These are phyloP conservation scores for Tachysurus vachellii DNA, from an alignment of 2,113 vertebrate genomes.

Conservation along the genomic window DNA sequence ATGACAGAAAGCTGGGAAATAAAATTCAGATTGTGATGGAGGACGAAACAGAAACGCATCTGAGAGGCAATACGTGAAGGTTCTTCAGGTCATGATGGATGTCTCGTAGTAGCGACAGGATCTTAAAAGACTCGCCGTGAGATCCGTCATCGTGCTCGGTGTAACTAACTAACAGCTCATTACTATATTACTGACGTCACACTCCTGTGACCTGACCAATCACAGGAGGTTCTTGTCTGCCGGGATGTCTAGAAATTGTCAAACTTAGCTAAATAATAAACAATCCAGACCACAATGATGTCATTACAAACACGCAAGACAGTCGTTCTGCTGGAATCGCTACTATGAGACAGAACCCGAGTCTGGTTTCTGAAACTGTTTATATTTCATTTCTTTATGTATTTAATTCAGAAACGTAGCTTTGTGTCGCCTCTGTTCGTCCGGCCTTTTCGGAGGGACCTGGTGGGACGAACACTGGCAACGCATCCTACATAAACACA, in stretches of 20 bases:
- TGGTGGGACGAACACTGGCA: constrained; percentile 66
- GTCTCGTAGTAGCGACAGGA: constrained; percentile 14
- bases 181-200: neutral
- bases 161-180: neutral
- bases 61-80: neutral
- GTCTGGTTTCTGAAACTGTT: constrained; percentile 65
- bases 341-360: constrained; percentile 53
- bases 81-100: neutral
- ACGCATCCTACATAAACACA: constrained; percentile 55
- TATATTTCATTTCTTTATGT: constrained; percentile 61
- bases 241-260: neutral
- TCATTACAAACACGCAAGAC: neutral
- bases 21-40: neutral
- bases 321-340: neutral
- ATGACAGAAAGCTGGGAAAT: constrained; percentile 19
- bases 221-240: neutral
- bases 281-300: neutral
- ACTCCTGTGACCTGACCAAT: neutral
- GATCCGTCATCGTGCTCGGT: neutral
- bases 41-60: neutral
- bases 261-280: neutral
- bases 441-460: constrained; percentile 75
- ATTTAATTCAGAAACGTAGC: constrained; percentile 60
- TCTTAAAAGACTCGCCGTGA: neutral
- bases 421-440: constrained; percentile 63